These are phyloP conservation scores for Neopelma chrysocephalum DNA, from an alignment of 2,797 vertebrate species.

Conservation along the genomic window DNA sequence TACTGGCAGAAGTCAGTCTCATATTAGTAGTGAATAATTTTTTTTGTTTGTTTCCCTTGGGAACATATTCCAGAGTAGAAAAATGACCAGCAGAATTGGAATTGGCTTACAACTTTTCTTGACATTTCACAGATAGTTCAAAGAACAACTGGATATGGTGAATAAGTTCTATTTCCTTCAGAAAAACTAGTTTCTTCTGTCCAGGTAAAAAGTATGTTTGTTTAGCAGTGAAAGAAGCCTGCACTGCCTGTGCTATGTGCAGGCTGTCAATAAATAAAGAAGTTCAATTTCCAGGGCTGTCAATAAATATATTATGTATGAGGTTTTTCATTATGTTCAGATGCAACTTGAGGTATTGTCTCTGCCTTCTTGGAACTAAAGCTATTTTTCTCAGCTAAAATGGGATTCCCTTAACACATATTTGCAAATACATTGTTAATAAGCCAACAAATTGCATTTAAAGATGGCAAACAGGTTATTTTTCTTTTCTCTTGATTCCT, in stretches of 20 bases:
- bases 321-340: constrained; percentile 70
- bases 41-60: background rate
- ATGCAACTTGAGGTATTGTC: constrained; percentile 37
- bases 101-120: background rate
- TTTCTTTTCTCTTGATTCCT: constrained; percentile 24
- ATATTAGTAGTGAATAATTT: background rate
- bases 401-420: background rate
- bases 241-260: background rate
- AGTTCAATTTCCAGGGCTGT: background rate
- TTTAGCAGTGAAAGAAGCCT: constrained; percentile 12
- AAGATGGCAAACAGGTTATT: constrained; percentile 10
- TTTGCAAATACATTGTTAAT: constrained; percentile 53
- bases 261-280: constrained; percentile 60
- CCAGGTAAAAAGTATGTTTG: constrained; percentile 10
- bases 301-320: constrained; percentile 67
- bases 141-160: background rate
- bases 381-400: background rate
- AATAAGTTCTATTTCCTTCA: background rate
- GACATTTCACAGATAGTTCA: background rate
- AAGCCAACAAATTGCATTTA: constrained; percentile 7
- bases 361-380: constrained; percentile 30
- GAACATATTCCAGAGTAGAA: background rate
- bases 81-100: background rate
- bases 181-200: background rate
- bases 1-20: background rate